Conservation (phyloP, 2,113 vertebrate species). For the Megaleporinus macrocephalus region DNA sequence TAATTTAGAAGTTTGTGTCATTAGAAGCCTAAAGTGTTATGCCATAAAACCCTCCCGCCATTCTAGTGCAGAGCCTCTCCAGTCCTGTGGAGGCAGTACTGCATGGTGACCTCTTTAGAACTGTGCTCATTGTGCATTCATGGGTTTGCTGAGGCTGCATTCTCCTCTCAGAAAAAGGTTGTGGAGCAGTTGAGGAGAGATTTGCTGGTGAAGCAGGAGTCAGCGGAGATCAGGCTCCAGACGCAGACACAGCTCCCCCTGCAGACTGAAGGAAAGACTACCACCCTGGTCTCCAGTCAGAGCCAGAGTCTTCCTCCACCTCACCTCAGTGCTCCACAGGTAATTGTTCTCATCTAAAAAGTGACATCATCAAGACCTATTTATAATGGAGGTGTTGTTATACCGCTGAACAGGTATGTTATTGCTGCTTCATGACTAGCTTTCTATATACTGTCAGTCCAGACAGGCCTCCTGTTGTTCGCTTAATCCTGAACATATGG, state of each 20-base stretch:
- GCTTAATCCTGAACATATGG: too few relatives aligned
- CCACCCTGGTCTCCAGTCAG: conserved; percentile 53
- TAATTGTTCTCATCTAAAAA: conserved; percentile 4
- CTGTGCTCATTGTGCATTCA: conserved; percentile 6
- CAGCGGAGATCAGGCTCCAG: conserved; percentile 56
- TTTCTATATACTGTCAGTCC: too few relatives aligned
- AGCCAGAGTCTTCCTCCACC: conserved; percentile 53
- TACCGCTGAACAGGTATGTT: not conserved
- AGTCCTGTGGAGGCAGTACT: not conserved
- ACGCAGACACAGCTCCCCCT: conserved; percentile 43
- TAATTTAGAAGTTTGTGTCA: not conserved
- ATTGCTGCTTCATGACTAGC: not conserved
- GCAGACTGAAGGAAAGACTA: conserved; percentile 54
- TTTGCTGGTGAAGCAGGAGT: conserved; percentile 65
- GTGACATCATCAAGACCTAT: not conserved
- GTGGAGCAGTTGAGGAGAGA: conserved; percentile 68
- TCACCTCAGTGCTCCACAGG: conserved; percentile 60
- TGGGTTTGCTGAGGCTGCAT: conserved; percentile 20
- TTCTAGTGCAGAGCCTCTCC: not conserved
- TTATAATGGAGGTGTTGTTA: not conserved
- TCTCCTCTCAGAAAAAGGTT: conserved; percentile 61
- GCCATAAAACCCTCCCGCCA: not conserved
- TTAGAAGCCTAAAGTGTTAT: not conserved
- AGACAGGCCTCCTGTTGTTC: too few relatives aligned
- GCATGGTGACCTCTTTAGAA: conserved; percentile 4